Conservation (phyloP, 64 coral and sea anemone genomes). For the Montipora foliosa region DNA sequence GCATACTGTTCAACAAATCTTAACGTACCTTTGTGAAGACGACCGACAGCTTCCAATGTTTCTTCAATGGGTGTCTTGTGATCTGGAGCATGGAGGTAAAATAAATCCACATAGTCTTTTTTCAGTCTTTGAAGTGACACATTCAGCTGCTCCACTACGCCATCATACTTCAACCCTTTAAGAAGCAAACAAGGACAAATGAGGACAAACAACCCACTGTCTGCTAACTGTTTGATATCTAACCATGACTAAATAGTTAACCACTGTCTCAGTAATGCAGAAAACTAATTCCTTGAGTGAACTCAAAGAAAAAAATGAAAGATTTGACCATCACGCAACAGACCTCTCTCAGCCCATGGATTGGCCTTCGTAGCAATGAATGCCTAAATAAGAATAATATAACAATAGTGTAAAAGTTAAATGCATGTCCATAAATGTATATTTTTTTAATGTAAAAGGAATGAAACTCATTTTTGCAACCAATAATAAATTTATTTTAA, state of each 20-base stretch:
- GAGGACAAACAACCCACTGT: not conserved
- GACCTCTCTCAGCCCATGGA: constrained; percentile 61
- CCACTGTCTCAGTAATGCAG: not conserved
- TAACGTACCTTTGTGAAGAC: constrained; percentile 72
- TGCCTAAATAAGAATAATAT: not conserved
- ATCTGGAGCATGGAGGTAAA: constrained; percentile 94
- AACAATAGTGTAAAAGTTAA: not conserved
- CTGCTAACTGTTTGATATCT: not conserved
- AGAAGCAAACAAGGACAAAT: not conserved
- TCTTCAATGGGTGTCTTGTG: constrained; percentile 90
- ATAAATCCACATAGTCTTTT: constrained; percentile 69
- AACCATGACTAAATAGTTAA: too few relatives aligned
- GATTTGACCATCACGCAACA: not conserved
- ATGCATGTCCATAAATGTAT: not conserved
- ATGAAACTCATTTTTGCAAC: not conserved
- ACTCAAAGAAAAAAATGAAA: too few relatives aligned
- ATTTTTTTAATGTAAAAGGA: not conserved
- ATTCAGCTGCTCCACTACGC: constrained; percentile 78
- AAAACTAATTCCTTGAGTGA: too few relatives aligned
- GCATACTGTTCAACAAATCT: not conserved
- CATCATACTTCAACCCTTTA: constrained; percentile 73
- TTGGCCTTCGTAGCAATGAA: constrained; percentile 69
- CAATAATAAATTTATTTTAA: not conserved
- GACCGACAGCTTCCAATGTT: constrained; percentile 79
- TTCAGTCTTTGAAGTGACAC: constrained; percentile 84